These are phyloP conservation scores for Lepilemur ruficaudatus DNA, from an alignment of 2,797 vertebrate genomes.

Conservation along the genomic window DNA sequence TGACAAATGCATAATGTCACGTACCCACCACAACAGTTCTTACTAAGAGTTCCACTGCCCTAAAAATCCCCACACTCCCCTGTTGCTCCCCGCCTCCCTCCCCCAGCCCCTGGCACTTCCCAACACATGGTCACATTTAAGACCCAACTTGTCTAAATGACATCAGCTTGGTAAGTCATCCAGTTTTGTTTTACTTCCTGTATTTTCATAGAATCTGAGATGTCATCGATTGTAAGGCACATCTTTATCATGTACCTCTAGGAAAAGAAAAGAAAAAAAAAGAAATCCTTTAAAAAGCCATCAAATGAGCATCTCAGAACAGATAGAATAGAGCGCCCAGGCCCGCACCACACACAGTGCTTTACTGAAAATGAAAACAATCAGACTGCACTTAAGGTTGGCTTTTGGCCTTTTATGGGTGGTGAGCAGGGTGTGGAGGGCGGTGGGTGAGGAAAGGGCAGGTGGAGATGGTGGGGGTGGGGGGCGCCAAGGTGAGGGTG, in stretches of 20 bases:
- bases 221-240: not conserved
- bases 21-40: fast-evolving
- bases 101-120: not conserved
- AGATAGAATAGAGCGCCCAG: not conserved
- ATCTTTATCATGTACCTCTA: not conserved
- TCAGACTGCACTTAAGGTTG: fast-evolving
- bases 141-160: not conserved
- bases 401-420: not conserved
- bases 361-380: not conserved
- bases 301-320: fast-evolving
- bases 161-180: not conserved
- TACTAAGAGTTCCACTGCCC: fast-evolving
- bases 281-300: too few species aligned
- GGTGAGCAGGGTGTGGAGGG: too few species aligned
- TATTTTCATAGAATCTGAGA: not conserved
- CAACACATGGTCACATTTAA: not conserved
- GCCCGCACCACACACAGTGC: not conserved
- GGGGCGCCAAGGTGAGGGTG: not conserved
- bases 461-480: fast-evolving
- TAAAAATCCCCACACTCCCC: fast-evolving
- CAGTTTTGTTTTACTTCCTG: not conserved
- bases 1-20: fast-evolving
- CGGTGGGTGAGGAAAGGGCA: fast-evolving
- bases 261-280: not conserved
- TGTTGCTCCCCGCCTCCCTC: too few species aligned